These are phyloP conservation scores for Diacarnus erythraeanus DNA, from an alignment of 37 sponge, comb jelly and placozoan species.

Conservation along the genomic window DNA sequence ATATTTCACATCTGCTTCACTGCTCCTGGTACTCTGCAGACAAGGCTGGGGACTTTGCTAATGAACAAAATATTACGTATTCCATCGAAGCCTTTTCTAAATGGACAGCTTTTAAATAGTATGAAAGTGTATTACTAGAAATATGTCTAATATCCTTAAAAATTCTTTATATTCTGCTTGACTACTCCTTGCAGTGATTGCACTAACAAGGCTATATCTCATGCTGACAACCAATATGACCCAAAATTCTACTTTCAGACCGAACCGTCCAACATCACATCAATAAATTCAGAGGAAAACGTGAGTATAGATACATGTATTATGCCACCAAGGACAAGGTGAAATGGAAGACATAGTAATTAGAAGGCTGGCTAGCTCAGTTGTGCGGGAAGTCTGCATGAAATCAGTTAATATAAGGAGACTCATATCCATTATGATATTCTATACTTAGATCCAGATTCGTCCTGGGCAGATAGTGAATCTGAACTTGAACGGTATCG, in stretches of 20 bases:
- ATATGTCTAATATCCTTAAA: background rate
- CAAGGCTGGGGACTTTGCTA: background rate
- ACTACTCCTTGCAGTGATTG: background rate
- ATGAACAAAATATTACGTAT: background rate
- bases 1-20: slow-evolving; percentile 42
- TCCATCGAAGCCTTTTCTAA: slow-evolving; percentile 20
- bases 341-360: too few relatives aligned
- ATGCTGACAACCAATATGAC: background rate
- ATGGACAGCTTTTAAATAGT: slow-evolving; percentile 54
- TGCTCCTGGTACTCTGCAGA: slow-evolving; percentile 59
- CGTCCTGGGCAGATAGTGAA: slow-evolving; percentile 34
- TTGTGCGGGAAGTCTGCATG: too few relatives aligned
- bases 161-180: background rate
- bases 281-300: background rate
- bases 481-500: slow-evolving; percentile 22
- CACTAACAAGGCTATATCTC: slow-evolving; percentile 19
- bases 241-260: slow-evolving; percentile 38
- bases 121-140: background rate
- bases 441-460: background rate
- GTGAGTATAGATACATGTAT: background rate
- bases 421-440: too few relatives aligned
- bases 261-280: background rate
- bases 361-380: too few relatives aligned
- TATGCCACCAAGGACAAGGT: too few relatives aligned
- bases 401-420: too few relatives aligned